A percentile compares a stretch with the other conserved stretches of the same genome.
Evolutionary conservation across 2,113 vertebrate genomes (phyloP).

Genomic region (Sinosuthora webbiana): DNA sequence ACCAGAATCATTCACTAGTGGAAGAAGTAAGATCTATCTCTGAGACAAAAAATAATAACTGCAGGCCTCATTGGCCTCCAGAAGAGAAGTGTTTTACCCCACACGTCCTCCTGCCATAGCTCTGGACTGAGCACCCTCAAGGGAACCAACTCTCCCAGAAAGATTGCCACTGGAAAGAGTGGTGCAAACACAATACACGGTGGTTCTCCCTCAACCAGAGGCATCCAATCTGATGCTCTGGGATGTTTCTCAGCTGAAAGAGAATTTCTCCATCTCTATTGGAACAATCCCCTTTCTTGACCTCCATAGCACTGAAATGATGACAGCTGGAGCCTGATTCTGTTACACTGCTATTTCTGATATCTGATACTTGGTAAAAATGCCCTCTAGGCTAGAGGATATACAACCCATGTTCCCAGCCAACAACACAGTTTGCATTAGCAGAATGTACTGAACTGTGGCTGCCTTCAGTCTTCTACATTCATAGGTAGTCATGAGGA

Average conservation of each 20-base stretch:
- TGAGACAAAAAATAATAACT: not conserved
- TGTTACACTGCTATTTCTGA: not conserved
- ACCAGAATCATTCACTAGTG: not conserved
- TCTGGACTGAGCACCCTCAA: not conserved
- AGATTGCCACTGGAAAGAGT: not conserved
- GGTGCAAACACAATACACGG: accelerated
- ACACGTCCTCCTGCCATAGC: not conserved
- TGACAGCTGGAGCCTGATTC: not conserved
- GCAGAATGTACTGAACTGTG: not conserved
- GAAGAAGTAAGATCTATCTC: not conserved
- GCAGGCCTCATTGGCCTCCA: not conserved
- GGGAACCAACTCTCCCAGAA: not conserved
- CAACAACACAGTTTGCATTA: not conserved
- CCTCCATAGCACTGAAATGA: not conserved
- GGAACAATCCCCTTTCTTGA: not conserved
- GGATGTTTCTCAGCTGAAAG: not conserved
- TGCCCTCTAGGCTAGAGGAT: not conserved
- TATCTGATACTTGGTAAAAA: not conserved
- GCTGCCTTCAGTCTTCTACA: not conserved
- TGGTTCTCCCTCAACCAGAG: not conserved
- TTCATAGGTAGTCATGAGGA: not conserved
- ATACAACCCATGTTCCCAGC: not conserved
- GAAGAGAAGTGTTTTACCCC: not conserved
- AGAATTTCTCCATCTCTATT: not conserved
- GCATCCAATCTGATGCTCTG: not conserved